Evolutionary conservation across 2,113 vertebrate species (phyloP).

Genomic region (Petroica traversi): DNA sequence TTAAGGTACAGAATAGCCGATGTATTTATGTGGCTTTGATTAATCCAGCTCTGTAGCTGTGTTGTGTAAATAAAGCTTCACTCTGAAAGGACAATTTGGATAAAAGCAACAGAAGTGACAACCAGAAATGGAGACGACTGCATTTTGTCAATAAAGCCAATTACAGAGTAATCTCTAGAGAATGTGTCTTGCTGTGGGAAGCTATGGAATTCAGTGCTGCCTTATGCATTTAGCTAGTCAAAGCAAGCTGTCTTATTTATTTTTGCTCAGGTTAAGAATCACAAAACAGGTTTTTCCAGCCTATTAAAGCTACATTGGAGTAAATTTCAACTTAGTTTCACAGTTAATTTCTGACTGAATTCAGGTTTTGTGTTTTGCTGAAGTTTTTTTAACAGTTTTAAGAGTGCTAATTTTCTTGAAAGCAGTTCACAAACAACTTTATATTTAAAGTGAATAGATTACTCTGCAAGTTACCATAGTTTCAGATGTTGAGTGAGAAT

Average conservation of each 20-base stretch:
- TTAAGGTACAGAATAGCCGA: not conserved
- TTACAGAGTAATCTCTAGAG: not conserved
- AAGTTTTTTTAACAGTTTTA: not conserved
- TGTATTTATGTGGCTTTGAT: not conserved
- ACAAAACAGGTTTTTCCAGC: not conserved
- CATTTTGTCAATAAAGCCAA: not conserved
- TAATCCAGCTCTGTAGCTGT: not conserved
- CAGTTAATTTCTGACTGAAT: not conserved
- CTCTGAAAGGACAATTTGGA: not conserved
- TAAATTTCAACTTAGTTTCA: not conserved
- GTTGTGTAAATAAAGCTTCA: not conserved
- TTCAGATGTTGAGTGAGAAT: slow-evolving; percentile 90
- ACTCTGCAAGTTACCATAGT: slow-evolving; percentile 80
- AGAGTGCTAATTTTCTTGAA: not conserved
- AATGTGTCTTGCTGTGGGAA: not conserved
- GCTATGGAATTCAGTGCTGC: not conserved
- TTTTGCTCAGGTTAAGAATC: not conserved
- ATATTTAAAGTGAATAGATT: not conserved
- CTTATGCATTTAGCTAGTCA: not conserved
- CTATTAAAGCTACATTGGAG: not conserved
- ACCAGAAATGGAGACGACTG: not conserved
- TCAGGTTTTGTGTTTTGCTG: not conserved
- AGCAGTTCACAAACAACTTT: not conserved
- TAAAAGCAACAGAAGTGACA: not conserved
- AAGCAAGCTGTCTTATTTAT: not conserved